Conservation (phyloP, 2,797 vertebrate genomes). For the Mus caroli region DNA sequence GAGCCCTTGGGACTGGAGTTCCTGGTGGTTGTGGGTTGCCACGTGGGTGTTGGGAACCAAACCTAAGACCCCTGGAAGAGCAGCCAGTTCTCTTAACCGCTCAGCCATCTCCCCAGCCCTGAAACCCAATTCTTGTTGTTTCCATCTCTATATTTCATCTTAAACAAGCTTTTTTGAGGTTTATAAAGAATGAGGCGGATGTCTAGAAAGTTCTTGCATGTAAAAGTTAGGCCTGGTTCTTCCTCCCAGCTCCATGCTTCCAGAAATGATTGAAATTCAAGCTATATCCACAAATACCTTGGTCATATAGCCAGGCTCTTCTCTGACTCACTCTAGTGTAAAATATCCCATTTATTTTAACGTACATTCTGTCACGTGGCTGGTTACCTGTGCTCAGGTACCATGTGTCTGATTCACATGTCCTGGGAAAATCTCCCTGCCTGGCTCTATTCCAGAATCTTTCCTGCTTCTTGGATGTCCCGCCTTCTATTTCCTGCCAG, state of each 20-base stretch:
- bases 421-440: not conserved
- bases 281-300: not conserved
- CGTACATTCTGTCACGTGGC: not conserved
- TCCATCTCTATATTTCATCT: not conserved
- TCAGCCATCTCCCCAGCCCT: not conserved
- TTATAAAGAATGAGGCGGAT: not conserved
- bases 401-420: not conserved
- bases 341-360: not conserved
- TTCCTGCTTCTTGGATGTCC: not conserved
- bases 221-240: not conserved
- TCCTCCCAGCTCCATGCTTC: not conserved
- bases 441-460: not conserved
- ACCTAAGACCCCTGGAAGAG: not conserved
- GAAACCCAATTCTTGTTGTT: not conserved
- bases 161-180: not conserved
- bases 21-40: not conserved
- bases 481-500: not conserved
- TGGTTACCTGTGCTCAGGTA: not conserved
- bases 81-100: not conserved
- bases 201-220: not conserved
- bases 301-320: not conserved
- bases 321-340: not conserved
- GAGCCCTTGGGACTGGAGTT: not conserved
- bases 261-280: not conserved
- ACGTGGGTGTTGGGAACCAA: not conserved